Percentiles rank a stretch among this genome's conserved stretches.
Conservation (phyloP, 1,140 invertebrate genomes). For the Neomicropteryx cornuta region DNA sequence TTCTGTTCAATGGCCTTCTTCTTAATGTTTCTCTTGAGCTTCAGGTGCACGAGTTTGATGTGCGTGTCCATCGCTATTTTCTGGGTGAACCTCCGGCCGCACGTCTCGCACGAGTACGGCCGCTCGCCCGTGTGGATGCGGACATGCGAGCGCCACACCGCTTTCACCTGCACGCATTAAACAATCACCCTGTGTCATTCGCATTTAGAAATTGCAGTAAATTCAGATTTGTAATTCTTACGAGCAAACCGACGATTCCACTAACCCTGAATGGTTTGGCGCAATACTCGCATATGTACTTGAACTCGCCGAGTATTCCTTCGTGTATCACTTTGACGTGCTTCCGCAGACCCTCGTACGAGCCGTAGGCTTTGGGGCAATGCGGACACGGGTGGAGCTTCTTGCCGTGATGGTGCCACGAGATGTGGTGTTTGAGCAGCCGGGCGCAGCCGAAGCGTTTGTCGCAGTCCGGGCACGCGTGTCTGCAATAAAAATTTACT, state of each 20-base stretch:
- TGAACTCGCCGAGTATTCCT: slow-evolving; percentile 7
- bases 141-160: slow-evolving; percentile 45
- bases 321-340: slow-evolving; percentile 14
- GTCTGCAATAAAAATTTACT: slow-evolving; percentile 8
- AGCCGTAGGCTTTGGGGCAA: slow-evolving; percentile 10
- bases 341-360: slow-evolving; percentile 9
- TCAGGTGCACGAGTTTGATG: slow-evolving; percentile 27
- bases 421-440: slow-evolving; percentile 8
- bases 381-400: slow-evolving; percentile 9
- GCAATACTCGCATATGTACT: slow-evolving; percentile 13
- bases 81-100: slow-evolving; percentile 31
- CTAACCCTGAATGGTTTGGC: slow-evolving; percentile 14
- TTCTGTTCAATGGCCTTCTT: no score
- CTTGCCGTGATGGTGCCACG: slow-evolving; percentile 10
- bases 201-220: no score
- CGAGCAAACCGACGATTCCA: no score
- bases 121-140: slow-evolving; percentile 48
- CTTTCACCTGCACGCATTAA: slow-evolving; percentile 29
- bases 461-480: slow-evolving; percentile 8
- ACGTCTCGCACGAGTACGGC: slow-evolving; percentile 39
- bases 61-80: slow-evolving; percentile 29
- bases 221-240: no score
- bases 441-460: slow-evolving; percentile 9
- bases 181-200: no score
- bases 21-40: slow-evolving; percentile 15